phyloP scores from a whole-genome alignment of 2,113 vertebrate species.

The Choloepus hoffmanni region DNA sequence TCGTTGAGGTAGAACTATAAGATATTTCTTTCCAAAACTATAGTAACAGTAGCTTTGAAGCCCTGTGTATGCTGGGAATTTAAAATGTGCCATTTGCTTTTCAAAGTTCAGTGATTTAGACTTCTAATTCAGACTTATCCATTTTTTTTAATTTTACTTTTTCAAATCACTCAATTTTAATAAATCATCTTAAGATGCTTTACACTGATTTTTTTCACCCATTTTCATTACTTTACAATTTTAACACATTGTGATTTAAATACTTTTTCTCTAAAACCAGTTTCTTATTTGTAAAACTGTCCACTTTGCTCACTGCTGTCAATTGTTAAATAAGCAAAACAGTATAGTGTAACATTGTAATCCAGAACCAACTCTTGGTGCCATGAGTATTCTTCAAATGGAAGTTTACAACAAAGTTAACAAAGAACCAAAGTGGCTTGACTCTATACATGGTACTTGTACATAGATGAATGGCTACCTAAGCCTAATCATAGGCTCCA shows the following conservation, averaged over 20 bases:
- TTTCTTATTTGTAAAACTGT: neutral
- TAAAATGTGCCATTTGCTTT: constrained; percentile 1
- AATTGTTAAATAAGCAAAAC: neutral
- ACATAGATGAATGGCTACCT: neutral
- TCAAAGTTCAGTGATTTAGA: neutral
- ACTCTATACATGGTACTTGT: too few relatives aligned
- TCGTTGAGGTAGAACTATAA: neutral
- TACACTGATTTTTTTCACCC: neutral
- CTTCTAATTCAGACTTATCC: constrained; percentile 4
- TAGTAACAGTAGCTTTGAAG: constrained; percentile 7
- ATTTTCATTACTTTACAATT: neutral
- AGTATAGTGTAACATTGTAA: fast-evolving
- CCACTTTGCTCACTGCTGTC: neutral
- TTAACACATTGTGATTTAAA: neutral
- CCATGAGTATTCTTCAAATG: neutral
- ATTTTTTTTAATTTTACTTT: neutral
- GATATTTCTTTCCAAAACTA: constrained; percentile 11
- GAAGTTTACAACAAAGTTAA: neutral
- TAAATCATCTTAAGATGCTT: neutral
- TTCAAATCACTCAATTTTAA: neutral
- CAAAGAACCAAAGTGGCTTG: neutral
- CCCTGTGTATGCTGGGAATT: neutral
- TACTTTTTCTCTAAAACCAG: neutral
- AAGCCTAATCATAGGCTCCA: neutral
- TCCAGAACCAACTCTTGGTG: neutral